These are phyloP conservation scores for Amia ocellicauda DNA, from an alignment of 2,113 vertebrate genomes.

Conservation along the genomic window DNA sequence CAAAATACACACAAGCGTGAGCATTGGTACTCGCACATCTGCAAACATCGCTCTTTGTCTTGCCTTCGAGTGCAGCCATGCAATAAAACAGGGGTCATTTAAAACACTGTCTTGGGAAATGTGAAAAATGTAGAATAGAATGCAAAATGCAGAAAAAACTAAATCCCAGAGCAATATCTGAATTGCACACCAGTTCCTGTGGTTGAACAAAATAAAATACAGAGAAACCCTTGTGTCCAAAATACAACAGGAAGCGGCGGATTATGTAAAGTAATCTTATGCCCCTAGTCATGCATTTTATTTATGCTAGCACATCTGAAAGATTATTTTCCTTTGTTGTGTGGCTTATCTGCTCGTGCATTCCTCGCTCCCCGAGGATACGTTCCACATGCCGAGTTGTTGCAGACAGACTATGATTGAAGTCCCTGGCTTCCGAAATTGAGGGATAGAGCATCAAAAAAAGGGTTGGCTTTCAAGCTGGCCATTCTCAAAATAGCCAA, in stretches of 20 bases:
- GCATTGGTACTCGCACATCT: constrained; percentile 28
- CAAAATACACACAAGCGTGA: constrained; percentile 52
- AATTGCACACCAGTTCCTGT: constrained; percentile 1
- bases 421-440: no score
- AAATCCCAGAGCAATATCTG: not conserved
- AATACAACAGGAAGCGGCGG: not conserved
- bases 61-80: constrained; percentile 4
- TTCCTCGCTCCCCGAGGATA: constrained; percentile 4
- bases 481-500: no score
- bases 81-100: not conserved
- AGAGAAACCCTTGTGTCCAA: not conserved
- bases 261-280: constrained; percentile 1
- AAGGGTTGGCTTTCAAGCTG: no score
- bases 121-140: not conserved
- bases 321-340: constrained; percentile 2
- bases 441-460: no score
- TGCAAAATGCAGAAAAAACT: not conserved
- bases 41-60: not conserved
- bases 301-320: not conserved
- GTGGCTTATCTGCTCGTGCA: constrained; percentile 2
- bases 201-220: not conserved
- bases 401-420: no score
- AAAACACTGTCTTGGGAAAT: not conserved
- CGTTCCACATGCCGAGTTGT: not conserved
- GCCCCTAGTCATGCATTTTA: not conserved